A percentile compares a stretch with the other conserved stretches of the same genome.
These are phyloP conservation scores for Clostera curtula DNA, from an alignment of 2,888 invertebrate genomes.

Conservation along the genomic window DNA sequence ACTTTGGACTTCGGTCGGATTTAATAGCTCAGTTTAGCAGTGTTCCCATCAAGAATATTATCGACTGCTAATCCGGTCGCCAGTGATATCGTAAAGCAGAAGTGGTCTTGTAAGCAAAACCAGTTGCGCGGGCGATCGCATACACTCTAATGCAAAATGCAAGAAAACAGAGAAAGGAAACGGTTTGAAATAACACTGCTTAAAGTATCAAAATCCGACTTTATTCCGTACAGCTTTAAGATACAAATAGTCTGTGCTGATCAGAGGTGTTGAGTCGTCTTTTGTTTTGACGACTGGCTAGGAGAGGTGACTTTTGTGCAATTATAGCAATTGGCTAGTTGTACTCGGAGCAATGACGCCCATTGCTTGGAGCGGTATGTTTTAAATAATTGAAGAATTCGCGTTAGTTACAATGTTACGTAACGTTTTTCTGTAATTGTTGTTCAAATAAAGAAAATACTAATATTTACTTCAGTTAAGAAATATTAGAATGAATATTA, in stretches of 20 bases:
- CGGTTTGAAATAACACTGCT: too few relatives aligned
- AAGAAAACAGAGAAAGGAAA: too few relatives aligned
- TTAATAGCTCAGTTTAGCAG: conserved; percentile 59
- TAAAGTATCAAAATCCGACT: conserved; percentile 36
- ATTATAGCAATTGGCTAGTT: conserved; percentile 73
- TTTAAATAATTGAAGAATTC: too few relatives aligned
- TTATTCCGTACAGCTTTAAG: conserved; percentile 28
- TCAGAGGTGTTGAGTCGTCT: conserved; percentile 35
- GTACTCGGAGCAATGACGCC: conserved; percentile 64
- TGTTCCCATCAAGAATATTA: conserved; percentile 61
- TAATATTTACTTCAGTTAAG: too few relatives aligned
- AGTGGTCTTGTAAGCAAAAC: conserved; percentile 63
- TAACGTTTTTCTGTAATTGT: too few relatives aligned
- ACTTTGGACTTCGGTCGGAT: conserved; percentile 49
- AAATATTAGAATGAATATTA: too few relatives aligned
- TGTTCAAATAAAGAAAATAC: too few relatives aligned
- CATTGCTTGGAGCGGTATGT: conserved; percentile 42
- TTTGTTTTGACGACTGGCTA: conserved; percentile 53
- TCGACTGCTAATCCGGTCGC: conserved; percentile 68
- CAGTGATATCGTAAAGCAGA: conserved; percentile 68
- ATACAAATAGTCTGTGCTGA: conserved; percentile 30
- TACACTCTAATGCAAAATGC: conserved; percentile 42
- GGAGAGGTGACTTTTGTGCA: conserved; percentile 67
- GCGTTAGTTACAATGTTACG: too few relatives aligned
- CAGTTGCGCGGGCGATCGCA: conserved; percentile 58